phyloP scores from a whole-genome alignment of 2,113 vertebrate species.

The Chamaetylas fuelleborni region DNA sequence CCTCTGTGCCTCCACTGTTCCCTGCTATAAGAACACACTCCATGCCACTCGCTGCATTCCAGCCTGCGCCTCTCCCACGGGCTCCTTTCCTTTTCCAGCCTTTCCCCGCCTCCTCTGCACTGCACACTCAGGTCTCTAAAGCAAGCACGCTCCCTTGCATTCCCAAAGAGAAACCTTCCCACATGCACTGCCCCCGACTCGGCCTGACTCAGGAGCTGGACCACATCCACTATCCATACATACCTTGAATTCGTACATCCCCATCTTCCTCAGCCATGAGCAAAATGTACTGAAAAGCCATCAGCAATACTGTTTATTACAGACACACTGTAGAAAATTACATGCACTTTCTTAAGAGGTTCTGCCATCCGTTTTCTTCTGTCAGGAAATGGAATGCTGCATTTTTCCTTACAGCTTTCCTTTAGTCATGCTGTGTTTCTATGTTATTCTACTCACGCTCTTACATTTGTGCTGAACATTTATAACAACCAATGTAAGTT shows the following conservation, averaged over 20 bases:
- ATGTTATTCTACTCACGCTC: background rate
- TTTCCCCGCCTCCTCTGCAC: background rate
- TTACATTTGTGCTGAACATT: background rate
- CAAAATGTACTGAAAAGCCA: background rate
- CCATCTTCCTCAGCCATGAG: background rate
- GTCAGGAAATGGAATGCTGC: background rate
- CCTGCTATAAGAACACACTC: background rate
- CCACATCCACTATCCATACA: fast-evolving
- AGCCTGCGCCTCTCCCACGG: fast-evolving
- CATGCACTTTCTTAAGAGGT: background rate
- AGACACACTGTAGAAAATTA: background rate
- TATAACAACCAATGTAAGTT: background rate
- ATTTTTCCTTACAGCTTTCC: background rate
- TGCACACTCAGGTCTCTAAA: background rate
- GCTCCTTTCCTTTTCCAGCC: background rate
- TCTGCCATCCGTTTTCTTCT: background rate
- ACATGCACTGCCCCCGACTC: background rate
- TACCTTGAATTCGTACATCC: background rate
- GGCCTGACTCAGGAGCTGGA: background rate
- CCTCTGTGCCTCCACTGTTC: background rate
- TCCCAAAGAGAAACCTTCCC: background rate
- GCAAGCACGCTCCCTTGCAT: background rate
- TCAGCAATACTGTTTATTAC: background rate
- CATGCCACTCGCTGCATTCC: fast-evolving
- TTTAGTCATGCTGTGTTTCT: background rate